phyloP scores from a whole-genome alignment of 1,140 invertebrate genomes.

The Tetragonula clypearis region DNA sequence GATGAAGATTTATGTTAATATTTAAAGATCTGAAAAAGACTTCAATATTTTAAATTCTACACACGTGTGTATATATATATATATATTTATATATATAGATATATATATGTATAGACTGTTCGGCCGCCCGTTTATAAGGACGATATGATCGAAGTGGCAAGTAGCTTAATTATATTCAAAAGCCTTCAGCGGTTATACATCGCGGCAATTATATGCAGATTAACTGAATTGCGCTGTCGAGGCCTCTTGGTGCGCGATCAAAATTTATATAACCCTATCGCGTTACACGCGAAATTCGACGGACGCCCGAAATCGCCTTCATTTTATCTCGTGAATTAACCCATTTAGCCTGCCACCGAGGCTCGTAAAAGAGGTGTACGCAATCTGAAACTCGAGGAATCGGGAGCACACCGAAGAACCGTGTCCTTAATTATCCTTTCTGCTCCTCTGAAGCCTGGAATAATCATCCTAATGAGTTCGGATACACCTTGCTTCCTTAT shows the following conservation, averaged over 20 bases:
- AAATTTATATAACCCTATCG: conserved; percentile 50
- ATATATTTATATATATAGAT: background rate
- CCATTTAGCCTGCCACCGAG: conserved; percentile 24
- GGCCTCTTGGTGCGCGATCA: conserved; percentile 27
- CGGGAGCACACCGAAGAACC: conserved; percentile 24
- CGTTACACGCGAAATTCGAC: conserved; percentile 51
- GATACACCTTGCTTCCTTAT: conserved; percentile 15
- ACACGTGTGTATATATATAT: too few species aligned
- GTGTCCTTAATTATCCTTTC: conserved; percentile 48
- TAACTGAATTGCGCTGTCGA: conserved; percentile 45
- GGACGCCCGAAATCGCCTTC: conserved; percentile 37
- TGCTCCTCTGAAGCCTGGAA: conserved; percentile 10
- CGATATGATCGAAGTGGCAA: conserved; percentile 36
- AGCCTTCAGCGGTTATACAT: conserved; percentile 32
- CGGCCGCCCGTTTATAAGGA: conserved; percentile 10
- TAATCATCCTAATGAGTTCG: conserved; percentile 33
- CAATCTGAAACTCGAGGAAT: conserved; percentile 51
- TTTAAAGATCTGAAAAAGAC: too few species aligned
- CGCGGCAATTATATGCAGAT: conserved; percentile 53
- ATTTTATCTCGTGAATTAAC: conserved; percentile 49
- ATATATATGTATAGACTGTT: background rate
- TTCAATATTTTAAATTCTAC: too few species aligned
- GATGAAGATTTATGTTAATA: too few species aligned
- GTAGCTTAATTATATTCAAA: conserved; percentile 48
- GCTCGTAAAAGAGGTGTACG: conserved; percentile 26